These are phyloP conservation scores for Cheilosia soror DNA, from an alignment of 2,888 invertebrate species.

Conservation along the genomic window DNA sequence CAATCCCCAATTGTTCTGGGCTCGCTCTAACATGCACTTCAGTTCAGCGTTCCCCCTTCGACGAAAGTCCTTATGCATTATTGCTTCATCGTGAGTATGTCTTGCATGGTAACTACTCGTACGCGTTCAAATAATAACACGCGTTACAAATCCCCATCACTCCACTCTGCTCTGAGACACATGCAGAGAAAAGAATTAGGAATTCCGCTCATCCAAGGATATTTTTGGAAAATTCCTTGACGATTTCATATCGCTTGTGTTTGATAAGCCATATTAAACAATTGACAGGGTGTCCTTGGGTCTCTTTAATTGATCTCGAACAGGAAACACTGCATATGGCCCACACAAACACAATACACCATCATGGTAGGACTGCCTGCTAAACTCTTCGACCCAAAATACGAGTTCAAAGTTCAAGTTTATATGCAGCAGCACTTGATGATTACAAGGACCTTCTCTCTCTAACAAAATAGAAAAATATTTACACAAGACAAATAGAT, in stretches of 20 bases:
- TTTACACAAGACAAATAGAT: constrained; percentile 57
- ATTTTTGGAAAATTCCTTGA: neutral
- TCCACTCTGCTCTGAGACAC: constrained; percentile 1
- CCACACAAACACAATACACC: neutral
- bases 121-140: constrained; percentile 29
- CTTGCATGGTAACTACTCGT: constrained; percentile 38
- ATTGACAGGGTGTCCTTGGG: constrained; percentile 33
- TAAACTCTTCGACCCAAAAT: neutral
- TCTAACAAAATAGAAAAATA: constrained; percentile 6
- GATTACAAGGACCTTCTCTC: constrained; percentile 17
- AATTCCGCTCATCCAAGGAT: neutral
- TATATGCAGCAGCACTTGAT: constrained; percentile 26
- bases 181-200: neutral
- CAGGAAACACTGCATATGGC: constrained; percentile 25
- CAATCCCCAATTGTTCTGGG: constrained; percentile 32
- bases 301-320: constrained; percentile 43
- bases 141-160: constrained; percentile 46
- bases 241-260: neutral
- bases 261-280: constrained; percentile 36
- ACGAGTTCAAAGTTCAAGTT: constrained; percentile 11
- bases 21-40: constrained; percentile 7
- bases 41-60: neutral
- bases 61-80: constrained; percentile 56
- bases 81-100: constrained; percentile 55
- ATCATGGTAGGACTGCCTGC: neutral